Conservation (phyloP, 2,113 vertebrate genomes). For the Felis catus region F.catus_Fca126_mat1.0 CM031417.1:43893001-43893500, state of each 20-base stretch:
- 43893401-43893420: neutral
- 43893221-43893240: neutral
- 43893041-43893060: neutral
- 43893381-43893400: too few relatives aligned
- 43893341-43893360: conserved; percentile 18
- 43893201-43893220: neutral
- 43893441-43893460: neutral
- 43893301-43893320: conserved; percentile 2
- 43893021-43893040: neutral
- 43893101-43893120: neutral
- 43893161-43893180: neutral
- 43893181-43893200: neutral
- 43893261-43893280: neutral
- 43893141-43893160: neutral
- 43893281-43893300: neutral
- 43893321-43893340: neutral
- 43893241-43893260: neutral
- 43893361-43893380: neutral
- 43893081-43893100: conserved; percentile 3
- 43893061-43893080: neutral
- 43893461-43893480: too few relatives aligned
- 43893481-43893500: too few relatives aligned
- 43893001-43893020: neutral
- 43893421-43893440: neutral
- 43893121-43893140: neutral